A percentile compares a stretch with the other conserved stretches of the same genome.
Evolutionary conservation across 2,888 invertebrate genomes (phyloP).

Genomic region (Patella depressa): DNA sequence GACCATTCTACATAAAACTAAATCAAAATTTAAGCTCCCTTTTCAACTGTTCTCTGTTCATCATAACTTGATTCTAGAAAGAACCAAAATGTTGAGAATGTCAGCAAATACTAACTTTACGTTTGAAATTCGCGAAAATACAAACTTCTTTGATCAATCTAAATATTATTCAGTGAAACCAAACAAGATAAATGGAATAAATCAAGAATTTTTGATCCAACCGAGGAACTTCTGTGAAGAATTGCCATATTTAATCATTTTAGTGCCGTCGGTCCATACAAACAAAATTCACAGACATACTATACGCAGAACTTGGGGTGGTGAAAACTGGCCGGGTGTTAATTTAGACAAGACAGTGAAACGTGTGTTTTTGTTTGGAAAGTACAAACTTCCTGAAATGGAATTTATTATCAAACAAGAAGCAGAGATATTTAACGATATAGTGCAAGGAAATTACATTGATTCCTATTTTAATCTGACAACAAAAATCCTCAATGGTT

Average conservation of each 20-base stretch:
- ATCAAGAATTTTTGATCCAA: neutral
- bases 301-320: neutral
- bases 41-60: no score
- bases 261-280: neutral
- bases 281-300: neutral
- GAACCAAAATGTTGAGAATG: no score
- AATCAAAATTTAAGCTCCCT: no score
- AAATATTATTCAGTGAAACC: neutral
- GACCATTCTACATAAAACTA: no score
- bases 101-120: neutral
- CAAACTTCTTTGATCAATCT: neutral
- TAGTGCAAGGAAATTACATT: neutral
- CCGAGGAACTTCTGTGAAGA: neutral
- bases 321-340: neutral
- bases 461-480: neutral
- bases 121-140: neutral
- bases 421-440: slow-evolving; percentile 1
- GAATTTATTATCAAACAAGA: slow-evolving; percentile 2
- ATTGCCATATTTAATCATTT: neutral
- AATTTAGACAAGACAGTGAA: neutral
- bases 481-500: neutral
- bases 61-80: no score
- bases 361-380: neutral
- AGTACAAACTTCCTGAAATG: neutral
- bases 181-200: neutral